A percentile compares a stretch with the other conserved stretches of the same genome.
Conservation (phyloP, 2,888 invertebrate species). For the Erpobdella octoculata region DNA sequence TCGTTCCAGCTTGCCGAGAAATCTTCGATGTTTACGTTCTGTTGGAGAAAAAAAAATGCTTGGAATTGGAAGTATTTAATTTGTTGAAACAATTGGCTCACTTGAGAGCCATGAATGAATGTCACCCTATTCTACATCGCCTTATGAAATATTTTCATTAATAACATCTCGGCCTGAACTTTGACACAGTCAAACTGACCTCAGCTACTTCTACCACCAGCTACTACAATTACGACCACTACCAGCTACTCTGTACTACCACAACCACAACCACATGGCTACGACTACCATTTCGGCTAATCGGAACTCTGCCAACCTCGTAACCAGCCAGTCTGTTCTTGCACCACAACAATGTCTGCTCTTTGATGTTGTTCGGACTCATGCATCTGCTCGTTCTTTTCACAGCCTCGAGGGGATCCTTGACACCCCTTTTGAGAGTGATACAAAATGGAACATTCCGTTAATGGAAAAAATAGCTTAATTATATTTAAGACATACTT, state of each 20-base stretch:
- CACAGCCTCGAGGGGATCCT: background rate
- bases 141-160: background rate
- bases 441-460: background rate
- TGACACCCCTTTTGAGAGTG: too few species aligned
- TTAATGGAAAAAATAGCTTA: background rate
- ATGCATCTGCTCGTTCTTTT: background rate
- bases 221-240: background rate
- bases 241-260: too few species aligned
- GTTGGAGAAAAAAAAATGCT: background rate
- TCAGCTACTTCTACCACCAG: background rate
- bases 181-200: background rate
- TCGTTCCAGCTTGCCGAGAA: constrained; percentile 28
- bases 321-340: constrained; percentile 7
- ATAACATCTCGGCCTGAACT: background rate
- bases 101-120: too few species aligned
- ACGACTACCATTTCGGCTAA: too few species aligned
- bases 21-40: constrained; percentile 27
- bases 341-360: constrained; percentile 27
- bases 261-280: too few species aligned
- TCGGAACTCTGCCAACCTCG: too few species aligned
- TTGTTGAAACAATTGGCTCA: background rate
- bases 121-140: too few species aligned
- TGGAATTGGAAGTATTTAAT: background rate
- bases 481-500: too few species aligned
- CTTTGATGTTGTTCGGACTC: constrained; percentile 20